Percentiles rank a stretch among this genome's conserved stretches.
phyloP scores from a whole-genome alignment of 2,113 vertebrate species.

The Ophthalmolycus amberensis region DNA sequence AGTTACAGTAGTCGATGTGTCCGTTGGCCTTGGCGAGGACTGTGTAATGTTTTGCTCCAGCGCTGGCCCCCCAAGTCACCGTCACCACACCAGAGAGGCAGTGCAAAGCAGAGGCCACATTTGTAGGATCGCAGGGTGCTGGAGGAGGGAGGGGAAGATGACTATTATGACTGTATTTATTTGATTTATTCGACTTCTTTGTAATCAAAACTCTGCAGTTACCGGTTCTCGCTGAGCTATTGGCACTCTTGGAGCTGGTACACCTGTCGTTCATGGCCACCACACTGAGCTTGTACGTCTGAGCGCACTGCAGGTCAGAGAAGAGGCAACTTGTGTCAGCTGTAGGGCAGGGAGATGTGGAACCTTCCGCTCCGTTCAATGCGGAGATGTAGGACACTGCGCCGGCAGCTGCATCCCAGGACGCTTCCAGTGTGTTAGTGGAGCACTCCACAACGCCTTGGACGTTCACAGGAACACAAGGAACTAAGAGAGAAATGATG shows the following conservation, averaged over 20 bases:
- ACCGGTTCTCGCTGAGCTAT: slow-evolving; percentile 72
- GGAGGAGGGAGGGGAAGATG: background rate
- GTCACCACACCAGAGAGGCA: slow-evolving; percentile 68
- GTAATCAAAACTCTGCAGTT: background rate
- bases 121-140: slow-evolving; percentile 82
- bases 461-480: slow-evolving; percentile 75
- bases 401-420: slow-evolving; percentile 72
- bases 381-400: slow-evolving; percentile 69
- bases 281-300: slow-evolving; percentile 72
- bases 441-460: slow-evolving; percentile 63
- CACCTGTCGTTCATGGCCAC: slow-evolving; percentile 65
- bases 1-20: slow-evolving; percentile 46
- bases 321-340: slow-evolving; percentile 61
- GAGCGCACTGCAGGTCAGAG: slow-evolving; percentile 73
- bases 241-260: slow-evolving; percentile 68
- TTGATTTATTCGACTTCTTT: too few relatives aligned
- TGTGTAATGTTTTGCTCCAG: slow-evolving; percentile 74
- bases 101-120: slow-evolving; percentile 54
- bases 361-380: slow-evolving; percentile 43
- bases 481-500: slow-evolving; percentile 64
- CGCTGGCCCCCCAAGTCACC: slow-evolving; percentile 75
- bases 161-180: background rate
- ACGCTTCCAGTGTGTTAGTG: slow-evolving; percentile 69
- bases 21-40: slow-evolving; percentile 63
- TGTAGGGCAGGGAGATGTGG: slow-evolving; percentile 48